A percentile compares a stretch with the other conserved stretches of the same genome.
Conservation (phyloP, 2,797 vertebrate species). For the Chromobotia macracanthus region DNA sequence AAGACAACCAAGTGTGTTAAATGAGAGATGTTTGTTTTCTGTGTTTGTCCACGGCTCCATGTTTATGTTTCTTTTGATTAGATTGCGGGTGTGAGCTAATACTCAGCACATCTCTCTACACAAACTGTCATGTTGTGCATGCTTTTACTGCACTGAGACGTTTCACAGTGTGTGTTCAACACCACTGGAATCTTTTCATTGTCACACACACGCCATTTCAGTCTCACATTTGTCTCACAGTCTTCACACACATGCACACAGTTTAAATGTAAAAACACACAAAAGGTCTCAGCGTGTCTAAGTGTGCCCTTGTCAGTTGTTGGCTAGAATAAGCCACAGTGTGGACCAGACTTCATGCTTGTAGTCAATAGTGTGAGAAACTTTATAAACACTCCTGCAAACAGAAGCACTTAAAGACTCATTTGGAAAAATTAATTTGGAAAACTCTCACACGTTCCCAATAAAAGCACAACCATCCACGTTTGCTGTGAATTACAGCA, state of each 20-base stretch:
- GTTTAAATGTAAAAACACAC: constrained; percentile 45
- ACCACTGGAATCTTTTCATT: constrained; percentile 58
- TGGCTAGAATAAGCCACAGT: neutral
- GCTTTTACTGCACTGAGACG: constrained; percentile 37
- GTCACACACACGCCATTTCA: constrained; percentile 45
- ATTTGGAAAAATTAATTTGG: neutral
- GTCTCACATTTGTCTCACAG: too few species aligned
- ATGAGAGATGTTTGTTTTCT: constrained; percentile 70
- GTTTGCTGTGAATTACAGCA: constrained; percentile 66
- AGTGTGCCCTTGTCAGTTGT: neutral
- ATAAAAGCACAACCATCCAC: neutral
- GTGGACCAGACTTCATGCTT: too few species aligned
- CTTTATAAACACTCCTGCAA: neutral
- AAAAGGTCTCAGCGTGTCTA: neutral
- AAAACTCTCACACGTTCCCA: neutral
- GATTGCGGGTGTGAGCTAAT: constrained; percentile 81
- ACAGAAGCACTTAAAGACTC: neutral
- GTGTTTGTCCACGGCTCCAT: constrained; percentile 77
- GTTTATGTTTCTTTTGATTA: constrained; percentile 79
- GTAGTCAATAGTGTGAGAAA: neutral
- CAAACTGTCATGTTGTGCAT: constrained; percentile 18
- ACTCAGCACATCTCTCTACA: constrained; percentile 72
- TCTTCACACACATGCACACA: constrained; percentile 55
- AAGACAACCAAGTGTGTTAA: constrained; percentile 31
- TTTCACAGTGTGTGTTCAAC: constrained; percentile 69